Evolutionary conservation across 2,888 invertebrate species (phyloP).

Genomic region (Podotricha telesiphe): DNA sequence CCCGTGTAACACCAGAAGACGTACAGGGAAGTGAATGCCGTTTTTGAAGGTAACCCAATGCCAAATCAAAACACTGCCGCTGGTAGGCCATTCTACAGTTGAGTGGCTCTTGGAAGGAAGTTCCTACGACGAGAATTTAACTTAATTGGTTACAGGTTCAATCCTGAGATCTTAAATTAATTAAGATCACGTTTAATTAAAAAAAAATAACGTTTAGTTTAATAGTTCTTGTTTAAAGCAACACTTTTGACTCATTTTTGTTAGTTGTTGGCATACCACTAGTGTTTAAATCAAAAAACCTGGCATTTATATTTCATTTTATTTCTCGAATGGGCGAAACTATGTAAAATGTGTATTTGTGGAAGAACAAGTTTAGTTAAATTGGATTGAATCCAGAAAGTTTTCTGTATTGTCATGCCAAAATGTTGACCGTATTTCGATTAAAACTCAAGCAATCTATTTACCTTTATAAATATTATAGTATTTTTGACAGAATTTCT

Average conservation of each 20-base stretch:
- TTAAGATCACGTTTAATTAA: too few relatives aligned
- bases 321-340: slow-evolving; percentile 18
- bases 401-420: slow-evolving; percentile 31
- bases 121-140: too few relatives aligned
- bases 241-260: not conserved
- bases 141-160: too few relatives aligned
- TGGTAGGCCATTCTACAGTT: too few relatives aligned
- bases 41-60: too few relatives aligned
- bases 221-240: not conserved
- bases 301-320: slow-evolving; percentile 25
- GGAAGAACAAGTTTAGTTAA: slow-evolving; percentile 29
- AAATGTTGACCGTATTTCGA: slow-evolving; percentile 24
- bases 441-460: slow-evolving; percentile 30
- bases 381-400: slow-evolving; percentile 37
- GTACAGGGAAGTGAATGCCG: too few relatives aligned
- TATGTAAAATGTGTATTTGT: slow-evolving; percentile 32
- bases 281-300: slow-evolving; percentile 26
- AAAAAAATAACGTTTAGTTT: too few relatives aligned
- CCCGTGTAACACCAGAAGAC: too few relatives aligned
- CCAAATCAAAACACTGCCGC: too few relatives aligned
- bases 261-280: slow-evolving; percentile 11
- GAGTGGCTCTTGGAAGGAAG: too few relatives aligned
- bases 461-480: slow-evolving; percentile 26
- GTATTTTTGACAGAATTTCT: not conserved
- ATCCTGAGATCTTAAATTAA: too few relatives aligned